Base-by-base conservation (phyloP, 2,113 vertebrate genomes). In the Camelus dromedarius region DNA sequence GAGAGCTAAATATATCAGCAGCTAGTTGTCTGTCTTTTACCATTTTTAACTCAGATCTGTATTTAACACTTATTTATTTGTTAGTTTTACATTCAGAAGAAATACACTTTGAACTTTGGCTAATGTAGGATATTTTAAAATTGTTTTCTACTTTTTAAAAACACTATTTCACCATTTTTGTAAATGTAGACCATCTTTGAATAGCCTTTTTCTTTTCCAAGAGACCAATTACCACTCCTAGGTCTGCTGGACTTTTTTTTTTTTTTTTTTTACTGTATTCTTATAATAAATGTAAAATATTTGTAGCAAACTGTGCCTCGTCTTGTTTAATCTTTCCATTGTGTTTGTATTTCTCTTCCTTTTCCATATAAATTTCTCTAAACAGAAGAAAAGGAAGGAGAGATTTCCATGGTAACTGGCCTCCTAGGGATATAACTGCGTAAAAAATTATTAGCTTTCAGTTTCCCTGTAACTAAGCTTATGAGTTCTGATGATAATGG, bases 261-360 rank as follows among this genome's bases (percentile, higher is more conserved):
- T 46, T 75, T 86, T 85, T 42, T 96, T 98, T 98, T 98, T 98
- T 98, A 98, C 96, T 99, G 98, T 99, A 98, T 98, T 98, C 98
- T 98, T 99, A 97, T 97, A 99, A 99, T 99, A 99, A 99, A 99
- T 98, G 97, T 98, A 98, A 98, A 98, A 97, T 98, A 97, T 98
- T 98, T 99, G 92, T 98, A 98, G 89, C 97, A 97, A 95, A 83
- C 54, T 75, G 87, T 96, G 96, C 97, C 75, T 50, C 83, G 58
- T 94, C 95, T 97, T 95, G 52, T 97, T 98, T 97, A 58, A 32
- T 95, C 91, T 97, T 97, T 70, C 46, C 22, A 38, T 81, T 7
- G 1, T 93, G 6, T 95, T 87, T 98, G 20, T 85, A 35, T 94
- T 97, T 98, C 60, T 56, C 76, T 98, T 96, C 6, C 48, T 93